Evolutionary conservation across 2,888 invertebrate species (phyloP), one percentile per base, ranked within the genome.

Genomic region (Cerastoderma edule): DNA sequence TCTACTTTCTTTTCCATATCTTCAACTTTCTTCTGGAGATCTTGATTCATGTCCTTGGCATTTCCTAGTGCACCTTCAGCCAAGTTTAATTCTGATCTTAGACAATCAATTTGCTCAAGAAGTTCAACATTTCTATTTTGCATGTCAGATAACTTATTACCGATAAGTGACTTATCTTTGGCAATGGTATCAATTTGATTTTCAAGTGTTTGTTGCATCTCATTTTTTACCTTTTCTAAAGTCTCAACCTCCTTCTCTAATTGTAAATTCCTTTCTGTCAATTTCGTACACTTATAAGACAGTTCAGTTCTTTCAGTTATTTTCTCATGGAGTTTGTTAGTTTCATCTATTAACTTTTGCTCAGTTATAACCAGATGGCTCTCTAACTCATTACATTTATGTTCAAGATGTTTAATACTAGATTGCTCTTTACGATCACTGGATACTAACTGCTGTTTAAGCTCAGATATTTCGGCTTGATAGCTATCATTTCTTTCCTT

Each of bases 401-500:
- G 74, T 35, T 78, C 54, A 1, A 72, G 39, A 28, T 75, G 72
- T 16, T 65, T 72, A 22, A 63, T 68, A 28, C 56, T 63, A 24
- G 60, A 22, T n/a, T 71, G 64, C 39, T 80, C 74, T 64, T 67
- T 56, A 22, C 71, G 78, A 56, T 72, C 68, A n/a, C 39, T 64
- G 53, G 71, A 64, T 65, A 63, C 24, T 44, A 78, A 33, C 27
- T 78, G 64, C 35, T 74, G 69, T 50, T 75, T 75, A n/a, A 83
- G 50, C 54, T 60, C 50, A 30, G 69, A 72, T 46, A 78, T 67
- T 70, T 79, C 75, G 22, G 67, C 66, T 57, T 80, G 77, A 13
- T 78, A 67, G n/a, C 54, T 68, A 27, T 93, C 93, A 85, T 92
- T 92, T 79, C 92, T 93, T 69, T 92, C 93, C 92, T 97, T 97